Evolutionary conservation across 2,113 vertebrate species (phyloP), one percentile per base, ranked within the genome.

Genomic region (Micronisus gabar): DNA sequence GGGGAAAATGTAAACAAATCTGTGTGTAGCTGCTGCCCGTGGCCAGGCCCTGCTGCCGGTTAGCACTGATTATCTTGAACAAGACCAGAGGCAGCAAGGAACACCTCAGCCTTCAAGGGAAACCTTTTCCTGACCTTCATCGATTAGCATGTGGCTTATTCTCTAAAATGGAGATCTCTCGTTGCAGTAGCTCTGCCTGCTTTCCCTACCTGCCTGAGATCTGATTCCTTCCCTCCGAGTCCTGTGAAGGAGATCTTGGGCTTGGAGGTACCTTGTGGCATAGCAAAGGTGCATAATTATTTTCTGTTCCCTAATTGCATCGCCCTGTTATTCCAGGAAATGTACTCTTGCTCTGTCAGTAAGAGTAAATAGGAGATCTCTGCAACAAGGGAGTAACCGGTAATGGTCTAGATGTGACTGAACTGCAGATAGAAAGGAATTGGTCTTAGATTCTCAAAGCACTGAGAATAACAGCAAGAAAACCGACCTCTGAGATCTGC

Each of bases 291-390:
- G 2, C 97, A 82, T 90, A 88, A 91, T 93, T 85, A 97, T 96
- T 95, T 96, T 94, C 94, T 96, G 92, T 83, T 95, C 82, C 86
- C 90, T 93, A 86, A 88, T 95, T 94, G 75, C 72, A 88, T 93
- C 1, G 38, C 86, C 61, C 79, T 93, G 79, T 95, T 94, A 88
- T 94, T 95, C 95, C 96, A 93, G 95, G 93, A 95, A 96, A 96
- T 78, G 71, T 86, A 83, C 88, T 93, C 82, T 53, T 86, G 92
- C 81, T 93, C 96, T 83, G 90, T 95, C 90, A 93, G 88, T 72
- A 76, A 95, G 88, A 92, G 93, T 92, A 94, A 96, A 93, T 85
- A 93, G 79, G 85, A 90, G 92, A 92, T 91, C 66, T 61, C 81
- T 96, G 95, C 90, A 89, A 85, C 81, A 56, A 68, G 92, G 79